Percentiles rank a stretch among this genome's conserved stretches.
Evolutionary conservation across 2,888 invertebrate species (phyloP).

Genomic region (Ceraclea dissimilis): DNA sequence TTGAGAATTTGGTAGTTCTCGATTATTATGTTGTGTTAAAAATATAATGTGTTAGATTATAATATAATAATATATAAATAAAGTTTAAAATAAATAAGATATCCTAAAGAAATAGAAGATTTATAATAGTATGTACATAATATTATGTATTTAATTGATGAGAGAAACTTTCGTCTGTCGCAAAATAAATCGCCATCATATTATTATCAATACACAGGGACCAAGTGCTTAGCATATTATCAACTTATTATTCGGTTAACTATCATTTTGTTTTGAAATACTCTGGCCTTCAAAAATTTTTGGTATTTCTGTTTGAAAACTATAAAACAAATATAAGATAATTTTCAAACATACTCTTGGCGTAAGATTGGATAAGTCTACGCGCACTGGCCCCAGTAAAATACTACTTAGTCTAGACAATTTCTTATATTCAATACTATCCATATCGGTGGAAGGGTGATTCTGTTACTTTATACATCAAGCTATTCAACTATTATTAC

Average conservation of each 20-base stretch:
- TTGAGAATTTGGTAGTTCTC: too few species aligned
- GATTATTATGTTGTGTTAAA: too few species aligned
- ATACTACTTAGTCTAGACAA: background rate
- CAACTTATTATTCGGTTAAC: background rate
- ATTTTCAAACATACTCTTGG: background rate
- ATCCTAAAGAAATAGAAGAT: too few species aligned
- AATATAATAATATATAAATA: too few species aligned
- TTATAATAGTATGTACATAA: too few species aligned
- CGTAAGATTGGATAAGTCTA: background rate
- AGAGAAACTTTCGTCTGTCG: background rate
- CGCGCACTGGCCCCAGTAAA: background rate
- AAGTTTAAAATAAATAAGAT: too few species aligned
- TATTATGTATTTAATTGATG: too few species aligned
- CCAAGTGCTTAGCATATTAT: background rate
- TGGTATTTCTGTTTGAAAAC: background rate
- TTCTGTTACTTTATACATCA: constrained; percentile 17
- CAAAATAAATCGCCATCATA: background rate
- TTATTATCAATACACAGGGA: background rate
- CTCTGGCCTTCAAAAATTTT: constrained; percentile 1
- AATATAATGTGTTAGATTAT: too few species aligned
- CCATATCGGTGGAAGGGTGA: constrained; percentile 43
- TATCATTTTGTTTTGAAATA: constrained; percentile 1
- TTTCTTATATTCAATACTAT: constrained; percentile 18
- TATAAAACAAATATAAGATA: background rate
- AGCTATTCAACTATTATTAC: constrained; percentile 33